Base-by-base conservation (phyloP, 2,888 invertebrate species). In the Drosophila flavopinicola region DNA sequence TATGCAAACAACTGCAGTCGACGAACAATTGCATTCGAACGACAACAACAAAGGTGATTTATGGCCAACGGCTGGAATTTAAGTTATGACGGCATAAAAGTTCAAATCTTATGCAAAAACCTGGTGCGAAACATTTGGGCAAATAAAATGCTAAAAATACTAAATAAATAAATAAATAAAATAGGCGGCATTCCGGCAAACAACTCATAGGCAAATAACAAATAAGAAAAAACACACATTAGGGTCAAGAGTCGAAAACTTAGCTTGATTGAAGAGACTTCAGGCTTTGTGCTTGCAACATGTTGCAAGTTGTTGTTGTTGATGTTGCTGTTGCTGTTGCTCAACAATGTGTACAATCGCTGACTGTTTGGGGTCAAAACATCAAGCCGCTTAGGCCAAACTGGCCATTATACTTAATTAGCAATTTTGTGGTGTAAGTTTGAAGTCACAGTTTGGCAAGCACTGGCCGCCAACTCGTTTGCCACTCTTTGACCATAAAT, bases 21-120 rank as follows among this genome's bases (percentile, higher is more conserved):
- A 57, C 29, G 37, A 54, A 57, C 51, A 70, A 60, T 51, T 52
- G 59, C 42, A 29, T 24, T 25, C 37, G 33, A 41, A 15, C 30
- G 23, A 33, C 54, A 51, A 20, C 32, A 41, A 47, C 35, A 37
- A 47, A 48, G 39, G 27, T 61, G 63, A 78, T 78, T 70, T 75
- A 70, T 61, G 17, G 45, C 48, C 56, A 53, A 6, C 38, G 29
- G 20, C 47, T 38, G 51, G 58, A 69, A 66, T 63, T 59, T 59
- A 51, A 78, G 70, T 78, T 75, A 66, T 78, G 78, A 57, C 65
- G 52, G 47, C 63, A 70, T 54, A 45, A 66, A 75, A 60, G 66
- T 29, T 44, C 17, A 48, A 39, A 49, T 56, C 48, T 17, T 66
- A 65, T 71, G 57, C 33, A 58, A 51, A 51, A 58, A 41, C 56